Base-by-base conservation (phyloP, 2,113 vertebrate species). In the Pelecanoides urinatrix region DNA sequence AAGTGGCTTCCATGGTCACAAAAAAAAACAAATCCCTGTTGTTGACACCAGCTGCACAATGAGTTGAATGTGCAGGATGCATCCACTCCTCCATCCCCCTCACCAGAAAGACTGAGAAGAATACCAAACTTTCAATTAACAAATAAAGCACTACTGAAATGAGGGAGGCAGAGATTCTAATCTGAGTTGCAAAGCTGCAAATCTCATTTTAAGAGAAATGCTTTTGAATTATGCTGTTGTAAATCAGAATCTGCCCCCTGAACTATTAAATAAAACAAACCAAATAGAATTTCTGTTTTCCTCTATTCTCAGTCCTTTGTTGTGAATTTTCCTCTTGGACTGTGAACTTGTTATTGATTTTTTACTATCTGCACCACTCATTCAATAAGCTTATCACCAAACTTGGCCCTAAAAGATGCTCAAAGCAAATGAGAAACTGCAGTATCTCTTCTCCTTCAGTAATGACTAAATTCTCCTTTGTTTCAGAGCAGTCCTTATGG, bases 321-420 rank as follows among this genome's bases (percentile, higher is more conserved):
- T 74, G n/a, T 63, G 59, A 50, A 63, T 71, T 85, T 86, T 90
- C 16, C 59, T 71, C 34, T 55, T 77, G 40, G 14, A 53, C 53
- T 84, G 29, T 55, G 42, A 78, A 67, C 53, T 72, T 66, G 11
- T 52, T 87, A 91, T 19, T 87, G 90, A 94, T 87, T 88, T 93
- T 85, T 86, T 1, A 44, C 32, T 94, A 62, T 63, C 52, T 86
- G 26, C 40, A 90, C 26, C 12, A 50, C 19, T 88, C 44, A 72
- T 68, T 94, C 85, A 88, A 88, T 67, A 93, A 92, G 11, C 6
- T 94, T 94, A 90, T 85, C 74, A 67, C 15, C 23, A 52, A 93
- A 78, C 29, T 42, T 14, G 16, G 6, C 74, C 36, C 11, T 40
- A 91, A 71, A 91, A 90, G 50, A 55, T 58, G 40, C 53, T 89